These are phyloP conservation scores for Centrocercus urophasianus DNA, from an alignment of 2,113 vertebrate species.

Conservation along the genomic window DNA sequence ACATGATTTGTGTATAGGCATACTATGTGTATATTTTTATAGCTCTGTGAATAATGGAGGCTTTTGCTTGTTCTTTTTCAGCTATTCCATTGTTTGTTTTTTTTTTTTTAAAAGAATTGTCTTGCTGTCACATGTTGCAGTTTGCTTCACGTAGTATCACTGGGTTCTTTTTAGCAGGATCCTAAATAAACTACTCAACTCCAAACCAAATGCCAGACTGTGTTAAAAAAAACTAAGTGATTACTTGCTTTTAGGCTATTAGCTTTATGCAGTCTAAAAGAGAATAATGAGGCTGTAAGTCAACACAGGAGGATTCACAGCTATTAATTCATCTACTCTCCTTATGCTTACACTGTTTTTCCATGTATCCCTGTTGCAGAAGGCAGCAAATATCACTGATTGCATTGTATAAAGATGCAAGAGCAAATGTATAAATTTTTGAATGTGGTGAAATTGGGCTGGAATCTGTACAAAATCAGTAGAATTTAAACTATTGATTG, in stretches of 20 bases:
- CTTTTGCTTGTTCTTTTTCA: background rate
- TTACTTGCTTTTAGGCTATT: constrained; percentile 60
- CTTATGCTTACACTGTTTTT: constrained; percentile 26
- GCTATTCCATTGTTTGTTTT: background rate
- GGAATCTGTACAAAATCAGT: constrained; percentile 46
- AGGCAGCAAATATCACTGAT: constrained; percentile 17
- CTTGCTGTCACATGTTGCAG: background rate
- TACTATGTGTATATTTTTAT: background rate
- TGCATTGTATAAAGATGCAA: constrained; percentile 9
- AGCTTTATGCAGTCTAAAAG: constrained; percentile 35
- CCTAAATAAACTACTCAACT: constrained; percentile 8
- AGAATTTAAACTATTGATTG: constrained; percentile 41
- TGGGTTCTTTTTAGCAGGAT: background rate
- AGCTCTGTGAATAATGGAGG: background rate
- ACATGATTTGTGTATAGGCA: background rate
- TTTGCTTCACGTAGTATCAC: background rate
- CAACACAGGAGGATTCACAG: constrained; percentile 20
- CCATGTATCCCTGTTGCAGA: background rate
- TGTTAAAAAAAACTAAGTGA: constrained; percentile 16
- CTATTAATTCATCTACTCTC: constrained; percentile 42
- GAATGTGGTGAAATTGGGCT: constrained; percentile 46
- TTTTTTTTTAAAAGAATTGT: background rate
- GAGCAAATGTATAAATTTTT: constrained; percentile 11
- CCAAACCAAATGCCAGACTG: background rate
- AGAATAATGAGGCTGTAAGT: constrained; percentile 56